Evolutionary conservation across 2,797 vertebrate species (phyloP).

Genomic region (Lerista edwardsae): DNA sequence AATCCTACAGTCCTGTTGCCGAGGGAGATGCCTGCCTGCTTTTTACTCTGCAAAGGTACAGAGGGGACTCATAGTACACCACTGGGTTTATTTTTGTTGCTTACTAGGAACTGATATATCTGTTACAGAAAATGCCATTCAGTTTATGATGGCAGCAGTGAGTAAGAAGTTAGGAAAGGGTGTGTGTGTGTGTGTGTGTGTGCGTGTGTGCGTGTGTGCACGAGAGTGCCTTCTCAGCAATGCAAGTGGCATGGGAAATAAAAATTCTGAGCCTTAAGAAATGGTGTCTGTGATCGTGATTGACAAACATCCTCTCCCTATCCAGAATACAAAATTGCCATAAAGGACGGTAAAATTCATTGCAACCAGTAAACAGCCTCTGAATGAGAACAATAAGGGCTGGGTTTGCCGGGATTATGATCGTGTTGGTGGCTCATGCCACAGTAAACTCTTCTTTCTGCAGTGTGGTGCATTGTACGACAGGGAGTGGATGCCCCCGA

Average conservation of each 20-base stretch:
- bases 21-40: not conserved
- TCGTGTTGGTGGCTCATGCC: slow-evolving; percentile 18
- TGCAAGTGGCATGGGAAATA: slow-evolving; percentile 9
- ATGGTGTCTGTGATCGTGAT: not conserved
- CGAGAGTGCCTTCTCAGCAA: not conserved
- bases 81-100: slow-evolving; percentile 3
- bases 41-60: slow-evolving; percentile 27
- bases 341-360: slow-evolving; percentile 22
- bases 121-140: slow-evolving; percentile 20
- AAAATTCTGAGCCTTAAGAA: slow-evolving; percentile 19
- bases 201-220: too few relatives aligned
- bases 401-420: slow-evolving; percentile 29
- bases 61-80: slow-evolving; percentile 37
- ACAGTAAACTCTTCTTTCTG: slow-evolving; percentile 58
- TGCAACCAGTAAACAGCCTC: slow-evolving; percentile 31
- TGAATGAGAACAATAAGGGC: not conserved
- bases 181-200: not conserved
- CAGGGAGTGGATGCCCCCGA: slow-evolving; percentile 45
- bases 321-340: slow-evolving; percentile 24
- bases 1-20: not conserved
- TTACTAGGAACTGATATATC: slow-evolving; percentile 21
- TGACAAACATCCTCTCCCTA: slow-evolving; percentile 32
- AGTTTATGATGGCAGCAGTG: slow-evolving; percentile 34
- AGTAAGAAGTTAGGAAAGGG: slow-evolving; percentile 28
- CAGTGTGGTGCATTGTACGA: slow-evolving; percentile 58